These are phyloP conservation scores for Phalanger gymnotis DNA, from an alignment of 2,797 vertebrate species.

Conservation along the genomic window DNA sequence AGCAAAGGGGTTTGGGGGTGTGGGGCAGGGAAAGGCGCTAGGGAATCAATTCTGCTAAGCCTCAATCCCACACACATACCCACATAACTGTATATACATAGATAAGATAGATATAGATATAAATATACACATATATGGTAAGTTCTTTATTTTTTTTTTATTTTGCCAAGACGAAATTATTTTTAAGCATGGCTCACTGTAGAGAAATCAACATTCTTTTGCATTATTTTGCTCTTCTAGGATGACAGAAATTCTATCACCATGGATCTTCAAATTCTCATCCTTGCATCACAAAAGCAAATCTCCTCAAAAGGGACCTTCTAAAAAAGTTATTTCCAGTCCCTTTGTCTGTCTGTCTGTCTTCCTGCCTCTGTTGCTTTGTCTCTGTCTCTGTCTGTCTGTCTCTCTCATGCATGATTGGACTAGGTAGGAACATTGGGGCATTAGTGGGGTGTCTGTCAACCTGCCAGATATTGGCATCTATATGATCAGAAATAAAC, in stretches of 20 bases:
- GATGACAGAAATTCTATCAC: background rate
- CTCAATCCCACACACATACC: background rate
- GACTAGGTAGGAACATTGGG: background rate
- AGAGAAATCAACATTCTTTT: background rate
- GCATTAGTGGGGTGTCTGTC: background rate
- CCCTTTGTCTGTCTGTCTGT: background rate
- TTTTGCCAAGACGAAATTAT: background rate
- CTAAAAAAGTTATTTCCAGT: background rate
- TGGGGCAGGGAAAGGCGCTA: background rate
- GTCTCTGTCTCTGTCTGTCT: no score
- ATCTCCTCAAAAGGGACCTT: background rate
- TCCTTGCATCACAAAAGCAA: background rate
- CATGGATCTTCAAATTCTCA: background rate
- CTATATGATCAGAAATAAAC: background rate
- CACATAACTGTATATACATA: background rate
- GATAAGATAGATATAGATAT: background rate
- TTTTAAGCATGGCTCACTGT: background rate
- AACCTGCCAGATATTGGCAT: background rate
- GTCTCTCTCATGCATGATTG: background rate
- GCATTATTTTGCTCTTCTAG: background rate
- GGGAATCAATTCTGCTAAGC: background rate
- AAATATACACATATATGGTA: background rate
- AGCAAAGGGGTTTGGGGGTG: background rate
- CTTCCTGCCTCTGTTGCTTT: background rate
- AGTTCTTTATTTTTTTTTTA: background rate